Evolutionary conservation across 2,888 invertebrate genomes (phyloP).

Genomic region (Apomyelois bistriatella): DNA sequence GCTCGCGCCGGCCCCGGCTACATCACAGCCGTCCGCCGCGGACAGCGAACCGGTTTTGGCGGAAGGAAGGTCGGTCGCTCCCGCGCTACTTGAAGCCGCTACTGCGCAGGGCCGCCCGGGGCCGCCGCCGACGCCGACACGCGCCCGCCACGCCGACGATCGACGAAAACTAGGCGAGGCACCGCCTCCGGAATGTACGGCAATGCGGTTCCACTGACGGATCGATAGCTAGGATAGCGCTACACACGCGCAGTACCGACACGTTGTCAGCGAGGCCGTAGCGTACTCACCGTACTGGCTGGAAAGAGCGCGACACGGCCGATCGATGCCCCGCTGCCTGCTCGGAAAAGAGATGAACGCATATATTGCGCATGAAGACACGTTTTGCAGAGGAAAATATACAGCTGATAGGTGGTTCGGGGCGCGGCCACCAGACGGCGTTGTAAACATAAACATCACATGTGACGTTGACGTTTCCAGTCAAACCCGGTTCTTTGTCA

Average conservation of each 20-base stretch:
- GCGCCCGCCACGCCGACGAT: slow-evolving; percentile 66
- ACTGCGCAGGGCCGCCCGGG: slow-evolving; percentile 70
- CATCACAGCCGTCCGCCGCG: slow-evolving; percentile 80
- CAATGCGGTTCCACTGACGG: slow-evolving; percentile 75
- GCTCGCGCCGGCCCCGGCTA: slow-evolving; percentile 74
- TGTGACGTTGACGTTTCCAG: slow-evolving; percentile 28
- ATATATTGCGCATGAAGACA: slow-evolving; percentile 69
- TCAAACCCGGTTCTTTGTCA: slow-evolving; percentile 22
- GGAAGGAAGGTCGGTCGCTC: slow-evolving; percentile 67
- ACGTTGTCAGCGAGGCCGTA: slow-evolving; percentile 54
- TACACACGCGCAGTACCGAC: slow-evolving; percentile 70
- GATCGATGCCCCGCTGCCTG: slow-evolving; percentile 56
- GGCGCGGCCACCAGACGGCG: slow-evolving; percentile 46
- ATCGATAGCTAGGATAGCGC: slow-evolving; percentile 65
- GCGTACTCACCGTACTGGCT: slow-evolving; percentile 50
- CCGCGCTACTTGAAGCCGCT: slow-evolving; percentile 60
- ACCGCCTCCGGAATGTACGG: slow-evolving; percentile 79
- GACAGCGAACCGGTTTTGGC: slow-evolving; percentile 79
- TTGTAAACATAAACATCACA: slow-evolving; percentile 38
- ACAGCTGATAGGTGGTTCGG: slow-evolving; percentile 66
- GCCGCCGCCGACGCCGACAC: slow-evolving; percentile 75
- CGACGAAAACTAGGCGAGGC: slow-evolving; percentile 77
- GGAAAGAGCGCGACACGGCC: slow-evolving; percentile 59
- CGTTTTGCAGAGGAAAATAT: slow-evolving; percentile 62
- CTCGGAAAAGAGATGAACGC: slow-evolving; percentile 68